Evolutionary conservation across 2,888 invertebrate genomes (phyloP), one percentile per base, ranked within the genome.

Genomic region (Chrysina gloriosa): DNA sequence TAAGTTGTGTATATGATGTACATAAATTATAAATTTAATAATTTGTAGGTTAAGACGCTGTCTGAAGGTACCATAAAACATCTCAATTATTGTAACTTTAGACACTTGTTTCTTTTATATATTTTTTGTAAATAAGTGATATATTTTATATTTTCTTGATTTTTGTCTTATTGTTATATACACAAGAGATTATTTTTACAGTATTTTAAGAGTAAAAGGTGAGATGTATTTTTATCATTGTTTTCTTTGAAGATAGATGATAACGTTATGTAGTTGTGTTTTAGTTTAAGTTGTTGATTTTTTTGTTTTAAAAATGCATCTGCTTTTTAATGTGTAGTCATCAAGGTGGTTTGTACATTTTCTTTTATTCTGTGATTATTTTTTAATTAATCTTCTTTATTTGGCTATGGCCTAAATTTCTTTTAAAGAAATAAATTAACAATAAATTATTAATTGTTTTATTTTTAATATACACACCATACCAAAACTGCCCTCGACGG

Each of bases 321-420:
- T 45, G 58, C 58, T 65, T 58, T 65, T 42, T 58, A 56, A 58
- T 34, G 52, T 54, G 31, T 52, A 58, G 39, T 58, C 58, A 58
- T 63, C 45, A 34, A 69, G 72, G 72, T 72, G 72, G 70, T 72
- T 71, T 72, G 70, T 72, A 72, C 65, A 69, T 71, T 70, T 72
- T 72, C 63, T 68, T 69, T 70, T 71, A 72, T 71, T 71, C 72
- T 72, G 72, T 72, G 72, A 72, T 72, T 72, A 72, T 67, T 70
- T 47, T 70, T 63, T 70, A 67, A 67, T 70, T 70, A 68, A 56
- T 58, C 65, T 70, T 56, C 52, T 68, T 56, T 69, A 36, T 68
- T 68, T 69, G 72, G 72, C 72, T 72, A 67, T 71, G 72, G 72
- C 70, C 70, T 72, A 50, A 50, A 25, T 67, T 70, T 61, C 69